These are phyloP conservation scores for Zosterops japonicus DNA, from an alignment of 2,113 vertebrate genomes.

Conservation along the genomic window DNA sequence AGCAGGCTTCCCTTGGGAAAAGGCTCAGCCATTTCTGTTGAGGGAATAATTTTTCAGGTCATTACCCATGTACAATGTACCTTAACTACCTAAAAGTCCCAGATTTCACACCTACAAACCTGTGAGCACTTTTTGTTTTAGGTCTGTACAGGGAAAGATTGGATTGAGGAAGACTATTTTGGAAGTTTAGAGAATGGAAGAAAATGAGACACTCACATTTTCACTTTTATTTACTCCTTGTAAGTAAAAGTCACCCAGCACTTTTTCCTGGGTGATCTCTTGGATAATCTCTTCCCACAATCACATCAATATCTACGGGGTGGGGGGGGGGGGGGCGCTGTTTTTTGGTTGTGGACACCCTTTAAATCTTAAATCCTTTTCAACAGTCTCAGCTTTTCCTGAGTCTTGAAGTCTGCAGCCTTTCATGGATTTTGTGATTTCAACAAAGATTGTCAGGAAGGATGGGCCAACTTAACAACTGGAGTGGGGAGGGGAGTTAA, in stretches of 20 bases:
- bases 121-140: neutral
- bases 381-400: neutral
- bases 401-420: neutral
- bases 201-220: rapidly evolving
- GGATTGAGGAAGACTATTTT: neutral
- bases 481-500: neutral
- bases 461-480: neutral
- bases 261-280: neutral
- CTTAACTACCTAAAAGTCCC: neutral
- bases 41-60: neutral
- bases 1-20: neutral
- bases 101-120: rapidly evolving
- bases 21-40: rapidly evolving
- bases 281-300: neutral
- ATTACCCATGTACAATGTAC: neutral
- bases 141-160: neutral
- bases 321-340: no score
- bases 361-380: neutral
- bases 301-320: neutral
- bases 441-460: neutral
- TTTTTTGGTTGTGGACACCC: neutral
- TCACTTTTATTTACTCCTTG: neutral
- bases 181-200: neutral
- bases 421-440: neutral
- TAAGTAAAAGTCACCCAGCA: neutral